Evolutionary conservation across 1,140 invertebrate species (phyloP).

Genomic region (Aphis craccivora): DNA sequence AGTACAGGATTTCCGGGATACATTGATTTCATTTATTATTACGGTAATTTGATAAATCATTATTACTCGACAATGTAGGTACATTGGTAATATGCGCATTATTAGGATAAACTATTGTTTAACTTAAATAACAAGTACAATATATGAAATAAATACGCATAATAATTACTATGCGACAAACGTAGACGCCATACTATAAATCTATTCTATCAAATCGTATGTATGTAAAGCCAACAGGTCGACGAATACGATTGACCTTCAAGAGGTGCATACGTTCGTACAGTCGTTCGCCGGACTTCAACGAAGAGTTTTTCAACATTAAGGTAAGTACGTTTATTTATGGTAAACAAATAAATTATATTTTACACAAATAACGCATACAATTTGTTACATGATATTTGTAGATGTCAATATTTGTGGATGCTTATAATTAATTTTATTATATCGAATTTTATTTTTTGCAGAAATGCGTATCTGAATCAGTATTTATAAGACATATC

Average conservation of each 20-base stretch:
- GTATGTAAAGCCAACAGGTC: conserved; percentile 40
- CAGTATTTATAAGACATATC: background rate
- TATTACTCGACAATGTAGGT: background rate
- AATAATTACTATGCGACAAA: conserved; percentile 42
- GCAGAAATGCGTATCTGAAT: background rate
- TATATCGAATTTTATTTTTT: background rate
- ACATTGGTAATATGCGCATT: background rate
- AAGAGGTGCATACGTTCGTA: background rate
- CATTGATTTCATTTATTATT: background rate
- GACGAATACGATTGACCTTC: conserved; percentile 52
- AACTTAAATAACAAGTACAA: background rate
- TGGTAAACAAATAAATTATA: background rate
- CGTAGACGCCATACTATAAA: conserved; percentile 16
- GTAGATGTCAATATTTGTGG: background rate
- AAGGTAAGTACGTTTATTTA: conserved; percentile 23
- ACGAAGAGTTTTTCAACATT: background rate
- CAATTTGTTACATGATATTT: background rate
- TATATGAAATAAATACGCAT: background rate
- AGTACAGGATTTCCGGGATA: conserved; percentile 50
- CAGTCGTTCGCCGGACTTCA: conserved; percentile 28
- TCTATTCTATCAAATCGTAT: conserved; percentile 30
- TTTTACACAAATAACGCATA: background rate
- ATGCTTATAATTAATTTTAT: background rate
- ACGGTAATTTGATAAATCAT: background rate
- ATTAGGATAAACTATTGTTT: conserved; percentile 18